Evolutionary conservation across 30 jellyfish, hydroid and myxozoan genomes (phyloP).

Genomic region (Haliclystus octoradiatus): DNA sequence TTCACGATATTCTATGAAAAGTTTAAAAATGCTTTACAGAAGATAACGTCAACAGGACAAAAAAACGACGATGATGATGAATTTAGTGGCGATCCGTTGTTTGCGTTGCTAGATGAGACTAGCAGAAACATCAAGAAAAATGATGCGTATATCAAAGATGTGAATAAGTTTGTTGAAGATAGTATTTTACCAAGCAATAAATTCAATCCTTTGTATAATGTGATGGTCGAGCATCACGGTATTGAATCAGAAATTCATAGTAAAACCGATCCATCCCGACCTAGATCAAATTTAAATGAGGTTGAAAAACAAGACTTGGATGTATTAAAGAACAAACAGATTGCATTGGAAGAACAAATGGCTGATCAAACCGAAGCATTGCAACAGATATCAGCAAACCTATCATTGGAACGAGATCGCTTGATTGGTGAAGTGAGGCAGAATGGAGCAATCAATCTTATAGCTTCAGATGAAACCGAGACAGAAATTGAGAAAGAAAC

Average conservation of each 20-base stretch:
- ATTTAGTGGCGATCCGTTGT: neutral
- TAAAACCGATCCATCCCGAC: neutral
- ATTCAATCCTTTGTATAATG: neutral
- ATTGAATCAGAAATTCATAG: neutral
- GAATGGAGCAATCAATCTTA: neutral
- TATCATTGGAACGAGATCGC: constrained; percentile 3
- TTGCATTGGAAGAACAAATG: constrained; percentile 1
- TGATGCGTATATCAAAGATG: neutral
- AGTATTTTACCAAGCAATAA: neutral
- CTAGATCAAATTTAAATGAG: neutral
- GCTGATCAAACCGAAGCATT: constrained; percentile 10
- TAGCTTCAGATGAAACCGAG: neutral
- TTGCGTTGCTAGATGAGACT: neutral
- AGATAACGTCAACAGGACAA: constrained; percentile 2
- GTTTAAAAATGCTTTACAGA: constrained; percentile 5
- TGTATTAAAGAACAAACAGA: neutral
- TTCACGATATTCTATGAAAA: neutral
- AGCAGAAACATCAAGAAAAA: neutral
- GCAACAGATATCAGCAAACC: constrained; percentile 10
- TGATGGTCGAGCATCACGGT: neutral
- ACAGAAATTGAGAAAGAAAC: neutral
- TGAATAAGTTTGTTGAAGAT: neutral
- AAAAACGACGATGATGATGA: neutral
- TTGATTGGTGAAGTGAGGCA: neutral
- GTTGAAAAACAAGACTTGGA: neutral